Percentiles rank a stretch among this genome's conserved stretches.
These are phyloP conservation scores for Brachylomia viminalis DNA, from an alignment of 2,888 invertebrate species.

Conservation along the genomic window DNA sequence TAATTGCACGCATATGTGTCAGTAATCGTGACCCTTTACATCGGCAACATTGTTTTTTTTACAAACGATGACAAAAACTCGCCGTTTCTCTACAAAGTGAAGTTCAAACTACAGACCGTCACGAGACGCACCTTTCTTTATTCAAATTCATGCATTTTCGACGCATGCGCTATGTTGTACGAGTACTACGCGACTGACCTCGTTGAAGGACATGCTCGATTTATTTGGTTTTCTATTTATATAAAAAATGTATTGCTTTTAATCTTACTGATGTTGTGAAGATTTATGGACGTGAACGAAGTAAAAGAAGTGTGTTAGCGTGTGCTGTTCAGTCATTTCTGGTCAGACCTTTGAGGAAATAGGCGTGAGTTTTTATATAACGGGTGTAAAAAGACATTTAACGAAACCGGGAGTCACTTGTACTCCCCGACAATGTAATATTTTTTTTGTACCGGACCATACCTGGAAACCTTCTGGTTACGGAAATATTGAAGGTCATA, in stretches of 20 bases:
- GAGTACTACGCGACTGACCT: constrained; percentile 31
- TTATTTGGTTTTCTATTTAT: not conserved
- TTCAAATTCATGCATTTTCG: constrained; percentile 12
- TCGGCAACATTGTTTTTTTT: not conserved
- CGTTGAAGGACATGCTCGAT: constrained; percentile 7
- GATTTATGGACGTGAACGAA: not conserved
- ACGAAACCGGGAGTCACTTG: too few relatives aligned
- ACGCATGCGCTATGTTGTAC: constrained; percentile 28
- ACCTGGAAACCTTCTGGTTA: too few relatives aligned
- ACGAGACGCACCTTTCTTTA: not conserved
- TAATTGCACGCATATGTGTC: too few relatives aligned
- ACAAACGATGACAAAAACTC: not conserved
- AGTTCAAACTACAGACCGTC: not conserved
- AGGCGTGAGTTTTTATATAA: too few relatives aligned
- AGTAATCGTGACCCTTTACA: too few relatives aligned
- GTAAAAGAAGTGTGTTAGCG: not conserved
- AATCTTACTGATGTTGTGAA: not conserved
- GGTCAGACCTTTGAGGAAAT: not conserved
- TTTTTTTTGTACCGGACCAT: too few relatives aligned
- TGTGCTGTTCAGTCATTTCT: not conserved
- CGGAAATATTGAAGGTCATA: too few relatives aligned
- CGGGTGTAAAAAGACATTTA: too few relatives aligned
- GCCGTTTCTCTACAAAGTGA: not conserved
- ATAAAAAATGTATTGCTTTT: not conserved
- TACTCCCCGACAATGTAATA: too few relatives aligned